Base-by-base conservation (phyloP, 2,888 invertebrate species). In the Timema podura region DNA sequence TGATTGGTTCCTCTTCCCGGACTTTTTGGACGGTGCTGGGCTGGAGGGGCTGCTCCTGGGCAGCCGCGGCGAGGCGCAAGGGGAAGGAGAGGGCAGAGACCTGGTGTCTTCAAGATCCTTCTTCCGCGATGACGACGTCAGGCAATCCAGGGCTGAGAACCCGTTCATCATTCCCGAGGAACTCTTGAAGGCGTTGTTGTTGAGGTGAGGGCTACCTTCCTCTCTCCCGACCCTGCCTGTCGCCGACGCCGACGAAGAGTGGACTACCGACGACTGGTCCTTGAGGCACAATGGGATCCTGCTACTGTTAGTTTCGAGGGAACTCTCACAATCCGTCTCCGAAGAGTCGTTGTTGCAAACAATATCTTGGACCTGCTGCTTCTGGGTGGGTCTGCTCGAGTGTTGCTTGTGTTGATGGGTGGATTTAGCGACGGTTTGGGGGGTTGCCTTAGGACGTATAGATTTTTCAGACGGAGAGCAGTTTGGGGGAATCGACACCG, bases 1-100 rank as follows among this genome's bases (percentile, higher is more conserved):
- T 64, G 91, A 91, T 76, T 91, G 89, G 75, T 91, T 90, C 68
- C 92, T 84, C 77, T 89, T 89, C 74, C 85, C 88, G 89, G 74
- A 87, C 80, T 89, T 90, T 80, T 90, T 90, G 73, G 88, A 85
- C 65, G 88, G 88, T 11, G 89, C 89, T 67, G 91, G 91, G 70
- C 89, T 91, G 54, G 88, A 88, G 64, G 91, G 92, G n/a, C 89
- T 90, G 78, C 91, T 90, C 77, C 91, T 86, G 15, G 91, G 90
- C 71, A 91, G 82, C 75, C 92, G 76, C 7, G 77, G 73, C 15
- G 79, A 78, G 54, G 81, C 79, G 65, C 80, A 78, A 30, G 80
- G 82, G n/a, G 80, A 82, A 46, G 80, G 80, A 9, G 81, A 81
- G 69, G 81, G 81, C 59, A 81, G 76, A 16, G 81, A 80, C 71